Percentiles rank a stretch among this genome's conserved stretches.
Conservation (phyloP, 2,888 invertebrate genomes). For the Phoenoteleia sp. region DNA sequence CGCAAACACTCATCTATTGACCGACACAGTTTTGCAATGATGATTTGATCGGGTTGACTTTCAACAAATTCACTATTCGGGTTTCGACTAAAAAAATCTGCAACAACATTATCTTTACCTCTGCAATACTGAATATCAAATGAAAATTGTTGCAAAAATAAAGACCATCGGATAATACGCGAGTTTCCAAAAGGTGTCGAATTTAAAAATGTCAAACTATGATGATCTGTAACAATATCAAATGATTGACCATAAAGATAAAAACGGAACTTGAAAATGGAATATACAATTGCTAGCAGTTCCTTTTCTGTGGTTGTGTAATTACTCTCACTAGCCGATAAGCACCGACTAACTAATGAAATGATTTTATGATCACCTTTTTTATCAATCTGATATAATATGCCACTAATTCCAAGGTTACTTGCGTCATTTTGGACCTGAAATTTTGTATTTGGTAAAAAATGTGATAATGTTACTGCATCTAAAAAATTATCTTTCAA, state of each 20-base stretch:
- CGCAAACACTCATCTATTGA: background rate
- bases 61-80: background rate
- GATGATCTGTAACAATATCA: conserved; percentile 23
- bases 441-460: background rate
- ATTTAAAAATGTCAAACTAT: conserved; percentile 3
- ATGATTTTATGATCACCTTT: background rate
- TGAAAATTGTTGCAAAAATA: conserved; percentile 14
- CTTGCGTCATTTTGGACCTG: conserved; percentile 54
- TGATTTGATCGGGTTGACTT: background rate
- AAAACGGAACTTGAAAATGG: conserved; percentile 3
- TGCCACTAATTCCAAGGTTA: conserved; percentile 50
- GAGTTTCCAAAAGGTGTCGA: background rate
- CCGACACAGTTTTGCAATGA: background rate
- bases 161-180: conserved; percentile 12
- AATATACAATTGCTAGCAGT: conserved; percentile 10
- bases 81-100: no score
- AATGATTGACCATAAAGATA: conserved; percentile 1
- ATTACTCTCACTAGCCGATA: background rate
- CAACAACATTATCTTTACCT: background rate
- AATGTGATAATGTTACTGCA: conserved; percentile 44
- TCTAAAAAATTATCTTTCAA: conserved; percentile 60
- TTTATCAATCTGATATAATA: conserved; percentile 14
- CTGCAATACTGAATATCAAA: background rate
- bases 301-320: conserved; percentile 44
- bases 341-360: conserved; percentile 27